Base-by-base conservation (phyloP, 2,797 vertebrate genomes). In the Sebastes iracundus region DNA sequence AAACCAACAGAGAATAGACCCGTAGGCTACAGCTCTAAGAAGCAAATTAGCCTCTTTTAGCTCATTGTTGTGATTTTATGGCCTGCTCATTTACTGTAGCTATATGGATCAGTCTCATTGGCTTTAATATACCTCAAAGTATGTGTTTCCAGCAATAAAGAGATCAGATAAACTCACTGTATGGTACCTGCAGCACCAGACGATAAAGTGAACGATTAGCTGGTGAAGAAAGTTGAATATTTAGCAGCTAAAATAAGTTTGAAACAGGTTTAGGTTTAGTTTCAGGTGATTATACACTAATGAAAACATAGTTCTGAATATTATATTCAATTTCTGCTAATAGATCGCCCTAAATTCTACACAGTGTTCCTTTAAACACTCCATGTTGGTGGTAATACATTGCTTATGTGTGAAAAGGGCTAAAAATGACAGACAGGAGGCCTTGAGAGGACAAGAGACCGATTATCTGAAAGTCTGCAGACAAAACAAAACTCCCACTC, bases 401-500 rank as follows among this genome's bases (percentile, higher is more conserved):
- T 46, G 16, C 16, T 46, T 46, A 4, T 52, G 16, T 60, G 59
- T 61, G 32, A 52, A 52, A 63, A 23, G 22, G 62, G 32, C 32
- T 35, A 8, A 35, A 4, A 23, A n/a, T 28, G 71, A 79, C 61
- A 28, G n/a, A 60, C 5, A 6, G 3, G 10, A 82, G 33, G 28
- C 76, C 33, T 73, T 62, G 60, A 79, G 46, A 80, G 53, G 77
- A 86, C 49, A 27, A 62, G 46, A 80, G 5, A 38, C 13, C 2
- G 61, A 82, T 33, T 73, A 69, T 85, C 28, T 66, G 23, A 61
- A 75, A 77, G 38, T 7, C 27, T 86, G 73, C 79, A 90, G 89
- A 90, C 81, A 83, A 92, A 92, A 87, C 84, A 86, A 68, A 89
- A 90, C 86, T 79, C 76, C 80, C 49, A 76, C 82, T 77, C 32